Conservation (phyloP, 2,888 invertebrate species). For the Aplocera efformata region DNA sequence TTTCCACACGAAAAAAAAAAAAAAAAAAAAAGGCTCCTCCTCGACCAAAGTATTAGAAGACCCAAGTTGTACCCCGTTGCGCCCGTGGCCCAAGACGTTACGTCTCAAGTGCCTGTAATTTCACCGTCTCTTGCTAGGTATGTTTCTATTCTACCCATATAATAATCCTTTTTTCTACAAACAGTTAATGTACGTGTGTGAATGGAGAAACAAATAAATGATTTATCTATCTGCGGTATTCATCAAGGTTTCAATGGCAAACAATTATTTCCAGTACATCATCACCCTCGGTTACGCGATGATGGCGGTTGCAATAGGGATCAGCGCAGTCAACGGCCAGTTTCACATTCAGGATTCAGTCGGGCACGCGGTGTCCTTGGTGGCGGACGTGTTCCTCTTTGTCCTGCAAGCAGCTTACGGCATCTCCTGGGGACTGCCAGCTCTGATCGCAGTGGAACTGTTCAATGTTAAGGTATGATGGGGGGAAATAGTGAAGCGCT, state of each 20-base stretch:
- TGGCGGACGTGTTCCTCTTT: constrained; percentile 47
- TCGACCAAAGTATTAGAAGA: too few relatives aligned
- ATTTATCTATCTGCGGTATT: constrained; percentile 1
- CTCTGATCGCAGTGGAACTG: constrained; percentile 51
- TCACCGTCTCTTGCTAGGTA: too few relatives aligned
- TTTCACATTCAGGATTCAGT: constrained; percentile 45
- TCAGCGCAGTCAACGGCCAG: constrained; percentile 60
- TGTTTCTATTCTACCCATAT: too few relatives aligned
- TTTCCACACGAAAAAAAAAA: too few relatives aligned
- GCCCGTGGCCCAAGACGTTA: too few relatives aligned
- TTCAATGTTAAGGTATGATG: constrained; percentile 55
- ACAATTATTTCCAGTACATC: constrained; percentile 47
- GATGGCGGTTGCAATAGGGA: constrained; percentile 59
- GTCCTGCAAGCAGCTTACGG: constrained; percentile 55
- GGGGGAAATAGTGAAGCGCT: too few relatives aligned
- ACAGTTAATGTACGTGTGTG: too few relatives aligned
- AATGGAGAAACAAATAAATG: too few relatives aligned
- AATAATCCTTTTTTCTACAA: too few relatives aligned
- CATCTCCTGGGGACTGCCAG: constrained; percentile 51
- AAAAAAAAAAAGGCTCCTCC: too few relatives aligned
- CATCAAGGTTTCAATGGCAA: background rate
- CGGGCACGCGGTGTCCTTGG: constrained; percentile 36
- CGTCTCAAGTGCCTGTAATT: too few relatives aligned
- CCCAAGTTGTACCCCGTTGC: too few relatives aligned
- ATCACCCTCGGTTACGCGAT: constrained; percentile 46